phyloP scores from a whole-genome alignment of 2,113 vertebrate species.

The Macrotus californicus region DNA sequence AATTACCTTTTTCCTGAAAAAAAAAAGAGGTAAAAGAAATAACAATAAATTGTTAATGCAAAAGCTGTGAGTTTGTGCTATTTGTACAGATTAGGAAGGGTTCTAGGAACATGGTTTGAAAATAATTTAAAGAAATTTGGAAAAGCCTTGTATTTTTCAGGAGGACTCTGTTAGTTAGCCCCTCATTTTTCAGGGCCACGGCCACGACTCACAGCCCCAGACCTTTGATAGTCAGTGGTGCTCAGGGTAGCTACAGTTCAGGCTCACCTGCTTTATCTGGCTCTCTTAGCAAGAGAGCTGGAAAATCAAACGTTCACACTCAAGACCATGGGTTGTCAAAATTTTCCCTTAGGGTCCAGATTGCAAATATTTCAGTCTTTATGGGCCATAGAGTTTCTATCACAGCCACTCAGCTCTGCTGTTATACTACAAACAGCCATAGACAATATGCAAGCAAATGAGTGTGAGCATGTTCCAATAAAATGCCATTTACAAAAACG shows the following conservation, averaged over 20 bases:
- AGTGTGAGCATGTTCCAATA: background rate
- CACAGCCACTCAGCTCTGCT: background rate
- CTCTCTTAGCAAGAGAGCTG: background rate
- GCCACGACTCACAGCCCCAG: background rate
- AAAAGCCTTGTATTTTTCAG: background rate
- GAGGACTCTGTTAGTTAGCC: background rate
- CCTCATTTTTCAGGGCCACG: background rate
- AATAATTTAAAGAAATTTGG: constrained; percentile 34
- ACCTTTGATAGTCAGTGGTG: background rate
- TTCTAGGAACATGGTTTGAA: background rate
- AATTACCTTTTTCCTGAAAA: constrained; percentile 75
- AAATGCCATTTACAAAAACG: constrained; percentile 33
- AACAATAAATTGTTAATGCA: constrained; percentile 69
- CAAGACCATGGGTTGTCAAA: background rate
- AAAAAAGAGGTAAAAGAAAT: constrained; percentile 61
- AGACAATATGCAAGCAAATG: background rate
- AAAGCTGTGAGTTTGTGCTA: constrained; percentile 44
- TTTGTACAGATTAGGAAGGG: constrained; percentile 23
- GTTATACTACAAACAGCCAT: background rate
- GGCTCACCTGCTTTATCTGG: background rate
- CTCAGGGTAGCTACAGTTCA: background rate
- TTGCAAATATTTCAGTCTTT: constrained; percentile 13
- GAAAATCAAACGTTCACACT: background rate
- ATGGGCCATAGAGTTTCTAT: background rate
- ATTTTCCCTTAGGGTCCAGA: background rate